Evolutionary conservation across 1,140 invertebrate genomes (phyloP), one percentile per base, ranked within the genome.

Genomic region (Manduca sexta): DNA sequence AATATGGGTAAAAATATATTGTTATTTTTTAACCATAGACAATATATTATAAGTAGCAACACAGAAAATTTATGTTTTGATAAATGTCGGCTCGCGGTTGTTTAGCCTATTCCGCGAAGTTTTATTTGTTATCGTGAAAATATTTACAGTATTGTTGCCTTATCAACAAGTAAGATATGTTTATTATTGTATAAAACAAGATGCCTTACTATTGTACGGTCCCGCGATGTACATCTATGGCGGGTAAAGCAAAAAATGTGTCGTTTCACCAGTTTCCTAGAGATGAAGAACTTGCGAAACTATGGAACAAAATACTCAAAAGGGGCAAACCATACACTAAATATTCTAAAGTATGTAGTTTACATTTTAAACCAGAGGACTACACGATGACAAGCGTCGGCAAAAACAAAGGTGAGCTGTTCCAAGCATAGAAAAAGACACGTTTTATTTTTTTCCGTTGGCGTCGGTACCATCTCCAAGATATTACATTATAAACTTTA

Each of bases 191-290:
- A 45, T 43, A 42, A 30, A 16, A 51, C 47, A 81, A 68, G 49
- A 86, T 86, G 83, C 83, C 83, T 39, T 86, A 86, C 66, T 86
- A 86, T 49, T 86, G 80, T 50, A 86, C 80, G 6, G 83, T 86
- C 40, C 83, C 80, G 39, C 70, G 81, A n/a, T 86, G 82, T 52
- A 86, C 82, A 6, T 86, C 84, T 0, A 81, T 86, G 84, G 82
- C 84, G 44, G 84, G 82, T 4, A 85, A 84, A 58, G 74, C 71
- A 10, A 86, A 85, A 64, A 80, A 86, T 50, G 84, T 85, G 30
- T 85, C 82, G 0, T 86, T 86, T 53, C 84, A 86, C 49, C 84
- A 86, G 50, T 86, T 86, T 58, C 84, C 84, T 2, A 69, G 77
- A 14, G 82, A 86, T 18, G 75, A 80, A 45, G 74, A 73, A 17